Percentiles rank a stretch among this genome's conserved stretches.
Conservation (phyloP, 2,113 vertebrate genomes). For the Clarias gariepinus region DNA sequence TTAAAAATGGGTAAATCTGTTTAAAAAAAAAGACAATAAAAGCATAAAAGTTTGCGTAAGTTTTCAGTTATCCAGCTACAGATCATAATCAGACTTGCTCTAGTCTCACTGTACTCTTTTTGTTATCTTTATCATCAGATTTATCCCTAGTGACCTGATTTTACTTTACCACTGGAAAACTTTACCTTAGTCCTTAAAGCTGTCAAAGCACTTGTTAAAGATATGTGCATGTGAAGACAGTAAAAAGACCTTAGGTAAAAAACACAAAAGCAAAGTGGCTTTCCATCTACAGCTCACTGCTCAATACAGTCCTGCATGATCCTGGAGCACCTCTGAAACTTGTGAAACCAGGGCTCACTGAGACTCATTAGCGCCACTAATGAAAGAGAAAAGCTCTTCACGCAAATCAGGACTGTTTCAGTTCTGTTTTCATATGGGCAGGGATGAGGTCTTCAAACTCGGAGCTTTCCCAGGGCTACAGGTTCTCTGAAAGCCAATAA, state of each 20-base stretch:
- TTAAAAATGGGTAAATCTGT: background rate
- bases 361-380: background rate
- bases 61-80: background rate
- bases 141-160: background rate
- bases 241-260: background rate
- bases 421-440: background rate
- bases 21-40: background rate
- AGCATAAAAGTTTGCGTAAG: background rate
- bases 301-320: background rate
- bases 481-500: conserved; percentile 3
- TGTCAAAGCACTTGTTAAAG: conserved; percentile 16
- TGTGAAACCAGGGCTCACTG: background rate
- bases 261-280: background rate
- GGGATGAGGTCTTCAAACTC: background rate
- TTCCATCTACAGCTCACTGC: background rate
- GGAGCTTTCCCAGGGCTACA: conserved; percentile 1
- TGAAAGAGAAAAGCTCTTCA: background rate
- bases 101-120: background rate
- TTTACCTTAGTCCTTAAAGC: background rate
- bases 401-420: background rate
- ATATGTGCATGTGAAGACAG: background rate
- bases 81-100: background rate
- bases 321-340: conserved; percentile 5
- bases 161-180: conserved; percentile 5
- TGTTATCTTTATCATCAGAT: background rate